Evolutionary conservation across 2,113 vertebrate genomes (phyloP).

Genomic region (Strigops habroptila): DNA sequence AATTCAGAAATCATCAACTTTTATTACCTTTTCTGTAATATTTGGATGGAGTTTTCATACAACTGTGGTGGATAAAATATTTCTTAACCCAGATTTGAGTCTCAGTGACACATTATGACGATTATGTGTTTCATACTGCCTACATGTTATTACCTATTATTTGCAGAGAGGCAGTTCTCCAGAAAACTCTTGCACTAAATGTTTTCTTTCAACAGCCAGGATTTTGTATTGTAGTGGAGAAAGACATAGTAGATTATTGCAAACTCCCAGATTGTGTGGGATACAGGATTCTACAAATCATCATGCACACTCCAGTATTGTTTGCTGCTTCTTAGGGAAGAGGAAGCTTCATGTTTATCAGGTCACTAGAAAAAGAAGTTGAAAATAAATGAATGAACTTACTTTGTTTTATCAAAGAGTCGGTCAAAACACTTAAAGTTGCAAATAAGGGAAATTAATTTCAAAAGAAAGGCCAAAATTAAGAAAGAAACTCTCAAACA

Average conservation of each 20-base stretch:
- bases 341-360: neutral
- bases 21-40: neutral
- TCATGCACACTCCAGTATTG: neutral
- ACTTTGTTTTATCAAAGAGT: neutral
- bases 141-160: neutral
- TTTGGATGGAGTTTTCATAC: neutral
- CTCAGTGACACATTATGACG: neutral
- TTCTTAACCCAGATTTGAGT: neutral
- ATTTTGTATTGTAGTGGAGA: neutral
- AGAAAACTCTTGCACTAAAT: neutral
- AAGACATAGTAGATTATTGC: neutral
- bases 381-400: neutral
- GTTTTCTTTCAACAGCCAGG: neutral
- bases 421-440: neutral
- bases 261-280: neutral
- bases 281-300: neutral
- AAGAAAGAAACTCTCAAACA: neutral
- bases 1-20: neutral
- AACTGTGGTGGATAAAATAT: neutral
- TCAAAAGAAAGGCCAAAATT: neutral
- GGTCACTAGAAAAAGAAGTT: neutral
- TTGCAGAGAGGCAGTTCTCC: neutral
- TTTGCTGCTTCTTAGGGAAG: neutral
- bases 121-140: neutral
- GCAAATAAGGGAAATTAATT: neutral